phyloP scores from a whole-genome alignment of 1,140 invertebrate genomes.

The Brachionus calyciflorus region DNA sequence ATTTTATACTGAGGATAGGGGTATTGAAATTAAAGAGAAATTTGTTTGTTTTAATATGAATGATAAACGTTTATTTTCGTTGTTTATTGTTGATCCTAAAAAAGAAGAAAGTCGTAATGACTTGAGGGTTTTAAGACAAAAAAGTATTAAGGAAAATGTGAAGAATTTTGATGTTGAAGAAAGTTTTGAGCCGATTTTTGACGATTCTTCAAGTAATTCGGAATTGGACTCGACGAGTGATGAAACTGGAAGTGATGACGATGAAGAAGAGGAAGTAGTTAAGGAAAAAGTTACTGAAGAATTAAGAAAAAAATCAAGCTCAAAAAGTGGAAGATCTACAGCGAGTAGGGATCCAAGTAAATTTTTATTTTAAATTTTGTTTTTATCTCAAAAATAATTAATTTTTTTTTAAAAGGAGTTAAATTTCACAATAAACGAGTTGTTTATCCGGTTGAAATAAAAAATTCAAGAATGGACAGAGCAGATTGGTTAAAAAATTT shows the following conservation, averaged over 20 bases:
- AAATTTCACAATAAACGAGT: background rate
- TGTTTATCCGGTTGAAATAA: background rate
- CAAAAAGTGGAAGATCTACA: background rate
- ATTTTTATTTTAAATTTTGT: background rate
- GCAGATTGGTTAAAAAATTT: background rate
- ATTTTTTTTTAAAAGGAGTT: background rate
- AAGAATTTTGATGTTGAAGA: background rate
- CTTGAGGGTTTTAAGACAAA: background rate
- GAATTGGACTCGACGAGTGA: slow-evolving; percentile 18
- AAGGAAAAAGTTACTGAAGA: background rate
- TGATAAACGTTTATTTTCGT: background rate
- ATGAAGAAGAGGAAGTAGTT: background rate
- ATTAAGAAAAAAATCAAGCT: background rate
- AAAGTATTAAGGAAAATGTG: background rate
- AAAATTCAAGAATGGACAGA: background rate
- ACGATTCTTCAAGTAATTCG: background rate
- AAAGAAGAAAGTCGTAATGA: background rate
- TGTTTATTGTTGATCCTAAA: background rate
- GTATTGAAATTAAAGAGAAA: background rate
- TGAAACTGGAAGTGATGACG: slow-evolving; percentile 14
- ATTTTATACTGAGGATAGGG: background rate
- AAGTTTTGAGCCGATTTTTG: background rate
- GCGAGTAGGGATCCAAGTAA: no score
- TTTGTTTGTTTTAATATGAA: slow-evolving; percentile 14
- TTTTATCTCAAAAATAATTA: slow-evolving; percentile 13